Base-by-base conservation (phyloP, 2,797 vertebrate genomes). In the Vultur gryphus region DNA sequence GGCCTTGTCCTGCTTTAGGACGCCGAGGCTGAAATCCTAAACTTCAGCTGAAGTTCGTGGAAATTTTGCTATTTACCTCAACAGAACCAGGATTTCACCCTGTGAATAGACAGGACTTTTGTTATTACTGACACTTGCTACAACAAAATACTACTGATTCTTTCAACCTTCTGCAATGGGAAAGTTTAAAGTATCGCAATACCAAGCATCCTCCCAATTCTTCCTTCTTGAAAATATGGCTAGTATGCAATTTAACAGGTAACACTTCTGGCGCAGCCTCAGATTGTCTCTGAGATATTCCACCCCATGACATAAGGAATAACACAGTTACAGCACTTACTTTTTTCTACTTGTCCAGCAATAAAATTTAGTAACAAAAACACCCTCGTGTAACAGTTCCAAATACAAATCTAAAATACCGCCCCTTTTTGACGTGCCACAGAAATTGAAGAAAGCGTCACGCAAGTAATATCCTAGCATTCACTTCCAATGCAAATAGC, bases 371-470 rank as follows among this genome's bases (percentile, higher is more conserved):
- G 25, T 67, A 79, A 81, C 26, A 54, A 57, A 89, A 54, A 1
- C 48, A 41, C 17, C 15, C 6, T 59, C 7, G 9, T 9, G 29
- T 54, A 87, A 65, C 26, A 76, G 65, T 41, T 75, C 61, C 49
- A 73, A 85, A 79, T 20, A 55, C 72, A 92, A 93, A 78, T 24
- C 43, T 55, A 76, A 97, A 91, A 67, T 23, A 61, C 10, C 16
- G 28, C 80, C 69, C 69, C 24, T 61, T 59, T 55, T 4, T 35
- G 87, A 72, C 55, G 91, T 79, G 55, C 37, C 14, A 28, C 61
- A 80, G 84, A 78, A 89, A 77, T 57, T 84, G 91, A 86, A 81
- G 91, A 94, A 96, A 89, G 70, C 37, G 31, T 29, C 66, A 65
- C 33, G 12, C 39, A 89, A 91, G 58, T 13, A 41, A 69, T 5